Base-by-base conservation (phyloP, 2,888 invertebrate genomes). In the Cynaeus angustus region DNA sequence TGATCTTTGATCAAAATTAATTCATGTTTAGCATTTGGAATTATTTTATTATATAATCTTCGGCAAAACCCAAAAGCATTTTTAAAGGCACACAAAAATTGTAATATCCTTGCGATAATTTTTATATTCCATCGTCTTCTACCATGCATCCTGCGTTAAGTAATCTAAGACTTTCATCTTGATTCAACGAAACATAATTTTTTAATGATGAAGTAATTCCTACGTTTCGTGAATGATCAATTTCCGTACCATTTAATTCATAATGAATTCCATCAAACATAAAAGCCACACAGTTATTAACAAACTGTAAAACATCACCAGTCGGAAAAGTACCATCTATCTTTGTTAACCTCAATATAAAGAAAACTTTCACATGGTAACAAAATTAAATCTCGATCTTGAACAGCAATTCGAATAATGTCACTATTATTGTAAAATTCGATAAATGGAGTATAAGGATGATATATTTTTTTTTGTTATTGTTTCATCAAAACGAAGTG, bases 21-120 rank as follows among this genome's bases (percentile, higher is more conserved):
- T 74, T 85, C 83, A 79, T 84, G 83, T 77, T 82, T 82, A 58
- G 78, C 78, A 72, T 84, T 83, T 3, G 83, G 50, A 67, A 76
- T 66, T 4, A 71, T 58, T 52, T 74, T 68, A 14, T 55, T 66
- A 48, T n/a, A n/a, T 75, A 75, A 65, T 75, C 76, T 66, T 76
- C 76, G 21, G 72, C 71, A 66, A 75, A 74, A 28, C 75, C 75
- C 14, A 75, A 53, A 14, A 72, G 26, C 58, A 53, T 64, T n/a
- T 21, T 62, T 38, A 75, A 53, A 4, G 75, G 74, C 9, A 73
- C 30, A 66, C 72, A 73, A 13, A 72, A 66, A 53, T 66, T 69
- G 55, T 72, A 72, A 13, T 61, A 2, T 48, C 48, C 61, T 56
- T 56, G 26, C 45, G 30, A 8, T 6, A 48, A n/a, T 59, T 46